Percentiles rank a stretch among this genome's conserved stretches.
Evolutionary conservation across 2,888 invertebrate species (phyloP).

Genomic region (Alloplasta piceator): DNA sequence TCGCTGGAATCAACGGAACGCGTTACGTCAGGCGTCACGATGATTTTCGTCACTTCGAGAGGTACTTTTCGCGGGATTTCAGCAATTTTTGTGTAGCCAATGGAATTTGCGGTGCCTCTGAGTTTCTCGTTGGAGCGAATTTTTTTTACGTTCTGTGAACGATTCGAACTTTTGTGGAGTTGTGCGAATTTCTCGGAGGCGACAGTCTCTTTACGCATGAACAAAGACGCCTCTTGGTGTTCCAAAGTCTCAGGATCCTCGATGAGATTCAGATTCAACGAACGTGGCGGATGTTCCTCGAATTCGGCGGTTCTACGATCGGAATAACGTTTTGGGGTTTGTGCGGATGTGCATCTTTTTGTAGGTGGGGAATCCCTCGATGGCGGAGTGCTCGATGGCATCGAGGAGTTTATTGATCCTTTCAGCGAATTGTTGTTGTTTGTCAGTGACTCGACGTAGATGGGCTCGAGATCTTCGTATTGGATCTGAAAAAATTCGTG

Average conservation of each 20-base stretch:
- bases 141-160: slow-evolving; percentile 46
- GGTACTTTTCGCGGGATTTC: slow-evolving; percentile 10
- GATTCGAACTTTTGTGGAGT: slow-evolving; percentile 19
- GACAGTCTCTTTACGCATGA: slow-evolving; percentile 24
- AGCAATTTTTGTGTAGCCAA: background rate
- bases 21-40: slow-evolving; percentile 50
- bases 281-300: background rate
- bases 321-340: slow-evolving; percentile 48
- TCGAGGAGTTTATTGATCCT: slow-evolving; percentile 8
- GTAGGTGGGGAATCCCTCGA: slow-evolving; percentile 29
- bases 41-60: slow-evolving; percentile 18
- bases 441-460: slow-evolving; percentile 67
- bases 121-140: slow-evolving; percentile 33
- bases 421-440: slow-evolving; percentile 66
- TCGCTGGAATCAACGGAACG: slow-evolving; percentile 62
- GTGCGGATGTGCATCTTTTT: slow-evolving; percentile 18
- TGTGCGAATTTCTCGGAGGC: slow-evolving; percentile 9
- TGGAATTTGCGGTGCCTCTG: background rate
- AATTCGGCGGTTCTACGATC: slow-evolving; percentile 26
- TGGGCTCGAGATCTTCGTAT: slow-evolving; percentile 72
- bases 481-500: slow-evolving; percentile 68
- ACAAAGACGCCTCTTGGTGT: background rate
- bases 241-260: slow-evolving; percentile 17
- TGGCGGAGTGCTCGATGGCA: slow-evolving; percentile 39
- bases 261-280: slow-evolving; percentile 36